Conservation (phyloP, 1,140 invertebrate genomes). For the Drosophila mauritiana region DNA sequence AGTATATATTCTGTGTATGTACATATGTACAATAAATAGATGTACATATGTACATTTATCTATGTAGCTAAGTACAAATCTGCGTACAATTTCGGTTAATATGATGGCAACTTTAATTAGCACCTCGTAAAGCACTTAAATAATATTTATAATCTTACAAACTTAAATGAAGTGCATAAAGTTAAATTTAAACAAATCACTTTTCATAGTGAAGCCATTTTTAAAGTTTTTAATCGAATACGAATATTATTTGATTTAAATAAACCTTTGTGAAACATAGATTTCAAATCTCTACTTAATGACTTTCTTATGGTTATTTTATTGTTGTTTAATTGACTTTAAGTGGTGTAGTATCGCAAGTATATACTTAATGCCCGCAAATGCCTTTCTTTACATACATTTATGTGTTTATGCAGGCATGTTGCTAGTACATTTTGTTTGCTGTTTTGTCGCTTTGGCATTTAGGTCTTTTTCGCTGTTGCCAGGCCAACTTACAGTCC, state of each 20-base stretch:
- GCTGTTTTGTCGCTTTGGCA: conserved; percentile 21
- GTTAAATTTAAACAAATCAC: too few species aligned
- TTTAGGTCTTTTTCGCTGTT: conserved; percentile 31
- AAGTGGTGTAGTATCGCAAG: too few species aligned
- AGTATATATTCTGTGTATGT: background rate
- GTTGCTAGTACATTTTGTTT: conserved; percentile 34
- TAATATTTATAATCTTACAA: too few species aligned
- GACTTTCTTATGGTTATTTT: too few species aligned
- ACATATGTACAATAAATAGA: background rate
- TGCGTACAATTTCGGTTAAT: background rate
- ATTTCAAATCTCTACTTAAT: too few species aligned
- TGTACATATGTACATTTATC: background rate
- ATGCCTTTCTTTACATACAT: too few species aligned
- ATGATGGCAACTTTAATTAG: background rate
- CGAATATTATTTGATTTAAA: too few species aligned
- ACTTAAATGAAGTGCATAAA: too few species aligned
- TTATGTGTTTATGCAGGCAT: conserved; percentile 3
- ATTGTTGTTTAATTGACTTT: too few species aligned
- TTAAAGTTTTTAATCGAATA: too few species aligned
- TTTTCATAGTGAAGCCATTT: too few species aligned
- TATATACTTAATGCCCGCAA: background rate
- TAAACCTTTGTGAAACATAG: too few species aligned
- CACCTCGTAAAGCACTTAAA: background rate
- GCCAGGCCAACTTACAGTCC: conserved; percentile 7
- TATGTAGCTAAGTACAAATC: conserved; percentile 6